Conservation (phyloP, 2,113 vertebrate species). For the Psilopsiagon aymara region DNA sequence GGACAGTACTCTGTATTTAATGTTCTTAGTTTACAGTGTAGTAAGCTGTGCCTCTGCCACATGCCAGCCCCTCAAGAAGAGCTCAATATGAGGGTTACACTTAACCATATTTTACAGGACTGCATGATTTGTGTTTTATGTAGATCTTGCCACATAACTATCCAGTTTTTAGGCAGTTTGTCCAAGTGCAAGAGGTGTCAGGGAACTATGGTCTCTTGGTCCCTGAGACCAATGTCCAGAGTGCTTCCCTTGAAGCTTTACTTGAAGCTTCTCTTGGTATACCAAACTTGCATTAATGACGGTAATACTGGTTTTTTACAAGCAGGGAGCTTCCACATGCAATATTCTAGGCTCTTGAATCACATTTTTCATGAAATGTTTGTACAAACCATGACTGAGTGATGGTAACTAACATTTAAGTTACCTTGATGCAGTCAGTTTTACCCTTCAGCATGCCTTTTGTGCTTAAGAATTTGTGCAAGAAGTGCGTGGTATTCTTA, state of each 20-base stretch:
- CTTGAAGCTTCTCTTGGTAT: background rate
- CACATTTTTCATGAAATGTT: background rate
- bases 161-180: background rate
- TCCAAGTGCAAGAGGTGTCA: background rate
- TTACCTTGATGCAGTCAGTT: background rate
- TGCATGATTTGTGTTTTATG: background rate
- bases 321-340: background rate
- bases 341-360: background rate
- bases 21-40: background rate
- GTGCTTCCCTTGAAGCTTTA: fast-evolving
- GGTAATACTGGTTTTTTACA: background rate
- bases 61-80: background rate
- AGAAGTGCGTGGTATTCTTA: background rate
- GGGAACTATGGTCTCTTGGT: background rate
- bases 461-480: background rate
- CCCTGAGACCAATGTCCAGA: fast-evolving
- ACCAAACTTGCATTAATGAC: background rate
- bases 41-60: background rate
- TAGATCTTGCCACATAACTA: background rate
- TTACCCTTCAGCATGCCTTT: background rate
- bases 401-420: background rate
- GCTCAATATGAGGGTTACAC: background rate
- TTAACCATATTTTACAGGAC: background rate
- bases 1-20: background rate
- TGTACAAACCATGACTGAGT: background rate